Evolutionary conservation across 2,113 vertebrate genomes (phyloP), one percentile per base, ranked within the genome.

Genomic region (Colaptes auratus): DNA sequence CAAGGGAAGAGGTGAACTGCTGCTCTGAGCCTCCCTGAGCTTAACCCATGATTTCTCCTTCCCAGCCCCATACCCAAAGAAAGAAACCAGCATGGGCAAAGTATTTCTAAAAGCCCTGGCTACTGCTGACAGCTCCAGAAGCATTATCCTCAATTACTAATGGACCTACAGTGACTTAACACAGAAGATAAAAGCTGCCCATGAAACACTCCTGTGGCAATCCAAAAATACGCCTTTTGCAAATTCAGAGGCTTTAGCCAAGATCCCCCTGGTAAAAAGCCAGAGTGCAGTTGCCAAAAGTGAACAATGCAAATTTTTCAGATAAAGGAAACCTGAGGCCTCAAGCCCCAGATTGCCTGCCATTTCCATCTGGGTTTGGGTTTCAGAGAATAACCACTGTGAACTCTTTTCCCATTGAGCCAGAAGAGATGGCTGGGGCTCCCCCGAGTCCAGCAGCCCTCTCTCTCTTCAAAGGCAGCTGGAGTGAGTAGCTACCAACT

Each of bases 261-360:
- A 92, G 82, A 91, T 67, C 65, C 20, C 15, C n/a, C 64, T 75
- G 80, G 70, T 78, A 36, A 81, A 65, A 94, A 78, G 82, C 76
- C 82, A 78, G 69, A 86, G 30, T 5, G 61, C 7, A 35, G 73
- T 30, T 92, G 86, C 88, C 88, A 90, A 53, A 86, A 94, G 53
- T 88, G 73, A 93, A 89, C 76, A 83, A 83, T 53, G 80, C 48
- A 50, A 88, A 75, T 75, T 92, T 93, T 88, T 78, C 88, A 88
- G 88, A 90, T 94, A 96, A 94, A 93, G 86, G 88, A 90, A 94
- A 92, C 8, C 20, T 58, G 90, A 95, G 79, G 67, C 61, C 1
- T 94, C 88, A 33, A 85, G 88, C 30, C 66, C 35, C 64, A 64
- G 66, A 88, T 35, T 53, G 90, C 69, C 42, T 86, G 79, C 82